Conservation (phyloP, 2,797 vertebrate species). For the Notolepis coatsorum region DNA sequence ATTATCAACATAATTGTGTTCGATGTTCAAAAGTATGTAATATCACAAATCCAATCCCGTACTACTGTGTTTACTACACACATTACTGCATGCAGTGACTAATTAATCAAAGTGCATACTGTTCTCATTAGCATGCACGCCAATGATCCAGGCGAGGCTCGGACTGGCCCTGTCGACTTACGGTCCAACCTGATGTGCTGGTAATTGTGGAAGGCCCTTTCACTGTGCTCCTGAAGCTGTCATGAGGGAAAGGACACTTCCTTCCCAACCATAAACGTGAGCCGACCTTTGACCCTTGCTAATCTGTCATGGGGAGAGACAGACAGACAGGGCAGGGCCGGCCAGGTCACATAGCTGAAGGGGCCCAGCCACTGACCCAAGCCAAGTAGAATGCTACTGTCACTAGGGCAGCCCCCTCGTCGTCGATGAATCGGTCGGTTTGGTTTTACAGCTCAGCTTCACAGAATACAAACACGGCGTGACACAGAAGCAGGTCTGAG, state of each 20-base stretch:
- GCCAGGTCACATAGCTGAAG: conserved; percentile 64
- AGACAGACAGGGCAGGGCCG: conserved; percentile 63
- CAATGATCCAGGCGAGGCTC: neutral
- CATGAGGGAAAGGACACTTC: conserved; percentile 83
- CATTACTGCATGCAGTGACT: neutral
- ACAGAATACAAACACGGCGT: too few relatives aligned
- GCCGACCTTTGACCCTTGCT: conserved; percentile 80
- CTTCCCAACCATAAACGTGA: conserved; percentile 81
- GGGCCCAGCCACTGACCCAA: conserved; percentile 66
- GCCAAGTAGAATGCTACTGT: too few relatives aligned
- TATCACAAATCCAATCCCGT: neutral
- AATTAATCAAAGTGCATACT: neutral
- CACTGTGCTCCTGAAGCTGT: conserved; percentile 59
- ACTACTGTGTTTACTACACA: neutral
- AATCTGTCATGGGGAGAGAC: conserved; percentile 80
- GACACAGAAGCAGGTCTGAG: too few relatives aligned
- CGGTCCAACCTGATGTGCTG: conserved; percentile 16
- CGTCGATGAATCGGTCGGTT: too few relatives aligned
- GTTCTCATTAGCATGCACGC: conserved; percentile 9
- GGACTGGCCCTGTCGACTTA: conserved; percentile 2
- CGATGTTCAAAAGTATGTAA: neutral
- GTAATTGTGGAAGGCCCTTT: conserved; percentile 17
- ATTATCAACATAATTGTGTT: neutral
- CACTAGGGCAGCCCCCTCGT: too few relatives aligned
- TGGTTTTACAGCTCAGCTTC: too few relatives aligned